Base-by-base conservation (phyloP, 2,888 invertebrate species). In the Eretmocerus hayati region DNA sequence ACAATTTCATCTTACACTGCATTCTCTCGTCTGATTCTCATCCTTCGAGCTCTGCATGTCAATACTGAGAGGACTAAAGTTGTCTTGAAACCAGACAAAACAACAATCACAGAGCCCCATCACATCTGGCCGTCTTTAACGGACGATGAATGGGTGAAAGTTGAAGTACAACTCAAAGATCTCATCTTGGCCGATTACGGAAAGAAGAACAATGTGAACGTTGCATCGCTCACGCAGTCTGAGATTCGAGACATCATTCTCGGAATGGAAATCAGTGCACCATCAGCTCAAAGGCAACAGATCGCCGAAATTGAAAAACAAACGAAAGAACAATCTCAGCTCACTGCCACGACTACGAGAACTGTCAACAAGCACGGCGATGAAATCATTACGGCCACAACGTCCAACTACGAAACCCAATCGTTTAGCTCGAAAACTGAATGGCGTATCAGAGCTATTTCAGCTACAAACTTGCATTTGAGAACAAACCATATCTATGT, bases 231-330 rank as follows among this genome's bases (percentile, higher is more conserved):
- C 33, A 99, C 99, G 0, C 99, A 99, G 69, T 97, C 96, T 0
- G 99, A 99, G 77, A 97, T 99, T 68, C 87, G 99, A 48, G 99
- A 99, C 72, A 99, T 99, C 58, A 96, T 99, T 63, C 81, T 99
- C 53, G 97, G 97, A 63, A 99, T 99, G 99, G 99, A 99, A 76
- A 99, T 99, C 58, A 95, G 95, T 13, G 99, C 99, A 2, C 99
- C 99, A 0, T 97, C 96, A 0, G 96, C 96, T 0, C 99, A 99
- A 67, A 80, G 99, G 37, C 99, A 99, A 71, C 99, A 99, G 74
- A 99, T 99, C 62, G 99, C 99, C 3, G 99, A 99, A 75, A 99
- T 99, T 59, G 99, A 99, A 74, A 99, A 99, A 70, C 99, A 99
- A 76, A 97, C 97, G 39, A 97, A 99, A 71, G 99, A 99, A 69